phyloP scores from a whole-genome alignment of 2,888 invertebrate species.

The Chrysolina oricalcia region DNA sequence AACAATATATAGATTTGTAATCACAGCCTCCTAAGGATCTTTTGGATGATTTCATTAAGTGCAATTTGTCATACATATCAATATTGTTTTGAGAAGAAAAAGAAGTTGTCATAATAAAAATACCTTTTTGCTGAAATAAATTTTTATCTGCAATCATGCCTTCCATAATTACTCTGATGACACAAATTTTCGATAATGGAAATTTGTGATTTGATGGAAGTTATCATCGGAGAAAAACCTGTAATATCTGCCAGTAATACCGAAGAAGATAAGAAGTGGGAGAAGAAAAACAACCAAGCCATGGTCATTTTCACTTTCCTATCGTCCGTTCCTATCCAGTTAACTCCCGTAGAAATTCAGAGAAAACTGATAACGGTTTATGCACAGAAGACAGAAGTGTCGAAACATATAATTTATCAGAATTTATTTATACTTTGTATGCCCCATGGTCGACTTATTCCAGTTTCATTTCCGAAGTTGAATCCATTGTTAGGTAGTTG shows the following conservation, averaged over 20 bases:
- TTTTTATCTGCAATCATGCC: no score
- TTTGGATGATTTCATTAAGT: no score
- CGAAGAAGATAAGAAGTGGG: neutral
- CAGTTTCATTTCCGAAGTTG: conserved; percentile 37
- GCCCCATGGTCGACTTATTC: neutral
- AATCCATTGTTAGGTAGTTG: conserved; percentile 40
- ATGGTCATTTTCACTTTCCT: neutral
- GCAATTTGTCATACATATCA: no score
- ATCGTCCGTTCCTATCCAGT: neutral
- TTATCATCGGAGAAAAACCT: neutral
- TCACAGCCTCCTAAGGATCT: no score
- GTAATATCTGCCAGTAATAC: neutral
- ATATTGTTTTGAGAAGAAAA: no score
- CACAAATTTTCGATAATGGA: conserved; percentile 8
- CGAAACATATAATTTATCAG: conserved; percentile 56
- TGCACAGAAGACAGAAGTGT: no score
- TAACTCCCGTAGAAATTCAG: conserved; percentile 60
- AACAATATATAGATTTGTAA: no score
- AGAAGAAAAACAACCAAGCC: conserved; percentile 7
- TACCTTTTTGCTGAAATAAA: no score
- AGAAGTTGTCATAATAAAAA: no score
- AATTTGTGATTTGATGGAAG: conserved; percentile 6
- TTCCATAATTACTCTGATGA: no score
- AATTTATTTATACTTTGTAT: conserved; percentile 32
- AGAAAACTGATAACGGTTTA: conserved; percentile 55